These are phyloP conservation scores for Crypturellus tataupa DNA, from an alignment of 2,797 vertebrate genomes.

Conservation along the genomic window DNA sequence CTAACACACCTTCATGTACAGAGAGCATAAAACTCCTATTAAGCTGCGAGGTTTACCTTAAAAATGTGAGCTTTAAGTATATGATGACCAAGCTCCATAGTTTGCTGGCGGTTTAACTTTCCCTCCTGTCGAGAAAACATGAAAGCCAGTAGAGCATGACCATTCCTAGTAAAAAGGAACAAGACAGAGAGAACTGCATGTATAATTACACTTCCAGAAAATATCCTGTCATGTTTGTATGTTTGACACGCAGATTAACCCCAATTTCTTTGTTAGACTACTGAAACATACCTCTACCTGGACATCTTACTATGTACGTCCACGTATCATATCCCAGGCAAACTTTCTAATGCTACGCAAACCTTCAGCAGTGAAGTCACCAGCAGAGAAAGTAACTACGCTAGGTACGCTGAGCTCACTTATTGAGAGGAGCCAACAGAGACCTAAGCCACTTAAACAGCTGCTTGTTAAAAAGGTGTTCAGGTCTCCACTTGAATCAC, in stretches of 20 bases:
- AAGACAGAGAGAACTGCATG: background rate
- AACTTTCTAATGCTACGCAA: background rate
- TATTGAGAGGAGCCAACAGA: background rate
- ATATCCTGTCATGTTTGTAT: background rate
- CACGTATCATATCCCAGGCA: background rate
- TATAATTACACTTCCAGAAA: background rate
- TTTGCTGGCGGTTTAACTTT: slow-evolving; percentile 97
- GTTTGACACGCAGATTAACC: background rate
- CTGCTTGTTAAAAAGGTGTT: background rate
- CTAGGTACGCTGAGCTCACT: background rate
- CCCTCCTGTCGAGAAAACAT: slow-evolving; percentile 98
- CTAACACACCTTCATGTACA: fast-evolving
- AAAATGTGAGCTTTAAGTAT: slow-evolving; percentile 99
- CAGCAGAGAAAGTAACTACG: background rate
- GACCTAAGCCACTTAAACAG: background rate
- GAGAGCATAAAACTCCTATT: background rate
- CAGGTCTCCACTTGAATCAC: background rate
- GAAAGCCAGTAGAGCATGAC: slow-evolving; percentile 96
- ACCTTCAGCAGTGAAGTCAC: background rate
- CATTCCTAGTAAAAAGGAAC: slow-evolving; percentile 83
- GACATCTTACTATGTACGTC: background rate
- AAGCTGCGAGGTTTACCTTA: slow-evolving; percentile 86
- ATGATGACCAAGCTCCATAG: slow-evolving; percentile 98
- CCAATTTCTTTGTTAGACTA: background rate
- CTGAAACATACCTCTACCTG: background rate